Percentiles rank a stretch among this genome's conserved stretches.
phyloP scores from a whole-genome alignment of 1,140 invertebrate genomes.

The Maniola jurtina region DNA sequence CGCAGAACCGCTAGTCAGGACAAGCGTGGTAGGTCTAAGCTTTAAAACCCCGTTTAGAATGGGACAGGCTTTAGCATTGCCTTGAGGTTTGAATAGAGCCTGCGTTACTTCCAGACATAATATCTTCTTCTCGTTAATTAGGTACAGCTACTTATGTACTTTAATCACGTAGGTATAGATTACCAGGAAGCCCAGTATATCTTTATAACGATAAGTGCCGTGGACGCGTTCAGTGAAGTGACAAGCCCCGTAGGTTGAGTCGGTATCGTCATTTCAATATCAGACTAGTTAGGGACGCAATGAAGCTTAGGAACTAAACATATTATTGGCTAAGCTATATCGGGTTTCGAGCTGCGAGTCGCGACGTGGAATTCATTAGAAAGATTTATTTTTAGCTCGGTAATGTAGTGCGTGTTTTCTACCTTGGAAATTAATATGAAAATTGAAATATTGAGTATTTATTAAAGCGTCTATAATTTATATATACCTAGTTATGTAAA shows the following conservation, averaged over 20 bases:
- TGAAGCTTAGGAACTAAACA: slow-evolving; percentile 18
- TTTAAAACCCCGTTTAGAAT: too few relatives aligned
- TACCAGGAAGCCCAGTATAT: slow-evolving; percentile 48
- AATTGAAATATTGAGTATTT: too few relatives aligned
- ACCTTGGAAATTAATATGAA: background rate
- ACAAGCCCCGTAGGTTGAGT: slow-evolving; percentile 39
- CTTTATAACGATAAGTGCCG: slow-evolving; percentile 39
- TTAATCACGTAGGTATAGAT: slow-evolving; percentile 19
- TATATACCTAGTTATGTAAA: too few relatives aligned
- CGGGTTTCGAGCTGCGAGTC: slow-evolving; percentile 11
- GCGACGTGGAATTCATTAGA: slow-evolving; percentile 10
- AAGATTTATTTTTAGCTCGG: background rate
- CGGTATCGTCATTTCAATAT: slow-evolving; percentile 45
- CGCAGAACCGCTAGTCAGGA: too few relatives aligned
- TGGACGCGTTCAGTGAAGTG: slow-evolving; percentile 49
- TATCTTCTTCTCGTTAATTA: too few relatives aligned
- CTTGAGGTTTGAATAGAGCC: too few relatives aligned
- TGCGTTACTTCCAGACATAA: too few relatives aligned
- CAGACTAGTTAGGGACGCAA: slow-evolving; percentile 27
- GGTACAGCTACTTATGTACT: background rate
- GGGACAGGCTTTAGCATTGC: too few relatives aligned
- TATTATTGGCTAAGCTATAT: slow-evolving; percentile 17
- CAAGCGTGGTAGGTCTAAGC: too few relatives aligned
- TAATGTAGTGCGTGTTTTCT: background rate
- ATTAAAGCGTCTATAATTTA: too few relatives aligned